Evolutionary conservation across 2,888 invertebrate genomes (phyloP), one percentile per base, ranked within the genome.

Genomic region (Quadroppia sp.): DNA sequence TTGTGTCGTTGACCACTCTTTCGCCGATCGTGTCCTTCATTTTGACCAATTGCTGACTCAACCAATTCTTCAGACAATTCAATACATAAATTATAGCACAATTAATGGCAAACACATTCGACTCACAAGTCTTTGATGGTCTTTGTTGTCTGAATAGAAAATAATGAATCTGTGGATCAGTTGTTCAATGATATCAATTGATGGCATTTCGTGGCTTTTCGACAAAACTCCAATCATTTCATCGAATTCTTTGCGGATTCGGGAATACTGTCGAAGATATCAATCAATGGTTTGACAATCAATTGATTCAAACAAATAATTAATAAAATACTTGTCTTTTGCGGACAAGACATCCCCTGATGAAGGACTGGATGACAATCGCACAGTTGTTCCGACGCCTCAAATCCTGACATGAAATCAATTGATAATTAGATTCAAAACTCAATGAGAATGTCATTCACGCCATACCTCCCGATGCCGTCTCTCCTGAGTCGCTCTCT

Each of bases 401-500:
- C 67, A 67, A 67, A 15, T 67, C 40, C 67, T 67, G 20, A 23
- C 11, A 1, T 23, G 11, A 30, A 25, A 32, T 59, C 4, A 30
- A 30, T 9, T 20, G 9, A 53, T 20, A 20, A 23, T 53, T 53
- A 53, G 7, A 53, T 53, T 15, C 2, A 20, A 9, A 2, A 53
- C 3, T 20, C 7, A 28, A 13, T 53, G 28, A 53, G 23, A 7
- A 15, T 3, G 53, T 23, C 25, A n/a, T 6, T 53, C 53, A 28
- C 13, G 17, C 77, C 80, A 78, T 81, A 90, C 92, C 85, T 94
- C 93, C 82, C 95, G 86, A 83, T 92, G 93, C 78, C 89, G 87
- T 77, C 95, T 87, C 83, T 94, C 94, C 80, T 88, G 87, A 80
- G 93, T 92, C 61, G 91, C 90, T 81, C 90, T 89, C 74, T 88